Conservation (phyloP, 2,113 vertebrate genomes). For the Stercorarius parasiticus region DNA sequence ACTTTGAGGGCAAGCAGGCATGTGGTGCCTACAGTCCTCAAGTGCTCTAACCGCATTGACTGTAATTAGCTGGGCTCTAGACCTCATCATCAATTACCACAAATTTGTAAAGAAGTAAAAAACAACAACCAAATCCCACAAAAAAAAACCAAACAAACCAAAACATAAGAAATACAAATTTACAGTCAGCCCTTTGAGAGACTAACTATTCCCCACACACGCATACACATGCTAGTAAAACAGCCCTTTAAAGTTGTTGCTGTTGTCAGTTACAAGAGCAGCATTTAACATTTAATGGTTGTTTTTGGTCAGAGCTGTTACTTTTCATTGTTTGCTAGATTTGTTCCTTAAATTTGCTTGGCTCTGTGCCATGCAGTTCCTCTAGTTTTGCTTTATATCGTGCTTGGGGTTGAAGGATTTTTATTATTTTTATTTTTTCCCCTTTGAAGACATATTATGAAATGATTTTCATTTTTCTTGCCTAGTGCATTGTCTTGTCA, state of each 20-base stretch:
- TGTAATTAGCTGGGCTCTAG: not conserved
- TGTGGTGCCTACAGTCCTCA: not conserved
- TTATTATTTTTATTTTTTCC: not conserved
- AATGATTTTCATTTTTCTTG: constrained; percentile 7
- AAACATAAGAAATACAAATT: not conserved
- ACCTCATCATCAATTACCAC: not conserved
- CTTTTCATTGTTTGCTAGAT: constrained; percentile 70
- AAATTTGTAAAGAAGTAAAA: not conserved
- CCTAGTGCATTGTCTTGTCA: not conserved
- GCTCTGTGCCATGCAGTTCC: constrained; percentile 38
- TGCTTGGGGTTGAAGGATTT: constrained; percentile 9
- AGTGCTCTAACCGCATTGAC: not conserved
- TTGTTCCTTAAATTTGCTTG: constrained; percentile 58
- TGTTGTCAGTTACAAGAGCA: constrained; percentile 63
- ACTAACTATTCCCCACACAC: not conserved
- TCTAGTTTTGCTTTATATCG: constrained; percentile 16
- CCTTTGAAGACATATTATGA: not conserved
- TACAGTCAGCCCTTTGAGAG: not conserved
- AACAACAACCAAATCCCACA: not conserved
- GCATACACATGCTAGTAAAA: constrained; percentile 23
- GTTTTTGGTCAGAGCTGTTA: constrained; percentile 65
- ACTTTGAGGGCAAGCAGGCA: not conserved
- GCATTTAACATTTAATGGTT: constrained; percentile 68
- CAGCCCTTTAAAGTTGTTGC: constrained; percentile 51
- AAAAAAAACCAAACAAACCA: not conserved